A percentile compares a stretch with the other conserved stretches of the same genome.
Evolutionary conservation across 2,113 vertebrate genomes (phyloP).

Genomic region (Sardina pilchardus): DNA sequence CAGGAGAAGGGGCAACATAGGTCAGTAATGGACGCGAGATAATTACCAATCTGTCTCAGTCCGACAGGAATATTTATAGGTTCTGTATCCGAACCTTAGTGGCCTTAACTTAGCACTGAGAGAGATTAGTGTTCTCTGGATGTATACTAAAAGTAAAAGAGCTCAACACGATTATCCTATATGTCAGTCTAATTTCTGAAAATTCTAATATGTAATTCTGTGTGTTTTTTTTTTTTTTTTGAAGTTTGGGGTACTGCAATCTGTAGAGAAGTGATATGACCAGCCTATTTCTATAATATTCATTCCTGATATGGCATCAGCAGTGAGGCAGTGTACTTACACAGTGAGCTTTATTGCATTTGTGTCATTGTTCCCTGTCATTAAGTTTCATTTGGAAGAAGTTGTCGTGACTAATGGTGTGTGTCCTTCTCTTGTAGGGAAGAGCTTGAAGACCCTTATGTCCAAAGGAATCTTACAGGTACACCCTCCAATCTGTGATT

Average conservation of each 20-base stretch:
- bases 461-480: conserved; percentile 99
- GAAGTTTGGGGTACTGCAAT: background rate
- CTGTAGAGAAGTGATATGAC: background rate
- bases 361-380: background rate
- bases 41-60: background rate
- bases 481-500: conserved; percentile 99
- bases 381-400: background rate
- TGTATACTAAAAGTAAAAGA: background rate
- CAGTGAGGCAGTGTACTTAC: background rate
- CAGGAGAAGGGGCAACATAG: background rate
- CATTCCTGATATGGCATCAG: background rate
- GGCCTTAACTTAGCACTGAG: background rate
- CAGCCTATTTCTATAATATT: background rate
- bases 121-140: background rate
- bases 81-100: background rate
- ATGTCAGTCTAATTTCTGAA: background rate
- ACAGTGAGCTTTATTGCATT: conserved; percentile 39
- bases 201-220: background rate
- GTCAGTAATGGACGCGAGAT: background rate
- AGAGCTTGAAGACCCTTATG: conserved; percentile 99
- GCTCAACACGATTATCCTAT: background rate
- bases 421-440: conserved; percentile 74
- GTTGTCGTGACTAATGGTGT: conserved; percentile 4
- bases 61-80: background rate
- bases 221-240: background rate